These are phyloP conservation scores for Oasisia sp. DNA, from an alignment of 2,888 invertebrate genomes.

Conservation along the genomic window DNA sequence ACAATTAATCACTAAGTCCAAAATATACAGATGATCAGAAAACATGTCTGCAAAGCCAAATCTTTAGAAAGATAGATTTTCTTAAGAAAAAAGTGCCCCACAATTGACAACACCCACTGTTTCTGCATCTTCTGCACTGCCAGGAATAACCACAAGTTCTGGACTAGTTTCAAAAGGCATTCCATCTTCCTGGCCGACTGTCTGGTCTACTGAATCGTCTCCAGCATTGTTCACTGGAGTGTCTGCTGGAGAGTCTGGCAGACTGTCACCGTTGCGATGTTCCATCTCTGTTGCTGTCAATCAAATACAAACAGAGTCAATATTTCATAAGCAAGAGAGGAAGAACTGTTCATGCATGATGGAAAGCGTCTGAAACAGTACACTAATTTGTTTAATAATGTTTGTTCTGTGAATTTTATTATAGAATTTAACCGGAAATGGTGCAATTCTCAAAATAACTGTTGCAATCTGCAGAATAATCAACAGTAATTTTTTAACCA, in stretches of 20 bases:
- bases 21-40: too few relatives aligned
- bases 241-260: background rate
- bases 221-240: background rate
- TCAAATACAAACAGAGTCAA: background rate
- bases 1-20: too few relatives aligned
- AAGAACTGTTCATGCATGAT: background rate
- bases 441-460: background rate
- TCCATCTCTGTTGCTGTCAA: slow-evolving; percentile 7
- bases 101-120: background rate
- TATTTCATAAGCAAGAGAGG: background rate
- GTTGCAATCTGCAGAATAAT: too few relatives aligned
- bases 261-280: background rate
- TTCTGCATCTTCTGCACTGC: background rate
- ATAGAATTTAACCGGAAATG: background rate
- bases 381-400: background rate
- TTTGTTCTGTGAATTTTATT: background rate
- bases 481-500: too few relatives aligned
- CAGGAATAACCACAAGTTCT: slow-evolving; percentile 21
- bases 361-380: background rate
- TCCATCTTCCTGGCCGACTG: background rate
- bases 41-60: too few relatives aligned
- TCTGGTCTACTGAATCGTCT: background rate
- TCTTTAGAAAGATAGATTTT: background rate
- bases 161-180: slow-evolving; percentile 25
- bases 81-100: background rate